Percentiles rank a stretch among this genome's conserved stretches.
phyloP scores from a whole-genome alignment of 1,140 invertebrate species.

The Trichonephila inaurata region DNA sequence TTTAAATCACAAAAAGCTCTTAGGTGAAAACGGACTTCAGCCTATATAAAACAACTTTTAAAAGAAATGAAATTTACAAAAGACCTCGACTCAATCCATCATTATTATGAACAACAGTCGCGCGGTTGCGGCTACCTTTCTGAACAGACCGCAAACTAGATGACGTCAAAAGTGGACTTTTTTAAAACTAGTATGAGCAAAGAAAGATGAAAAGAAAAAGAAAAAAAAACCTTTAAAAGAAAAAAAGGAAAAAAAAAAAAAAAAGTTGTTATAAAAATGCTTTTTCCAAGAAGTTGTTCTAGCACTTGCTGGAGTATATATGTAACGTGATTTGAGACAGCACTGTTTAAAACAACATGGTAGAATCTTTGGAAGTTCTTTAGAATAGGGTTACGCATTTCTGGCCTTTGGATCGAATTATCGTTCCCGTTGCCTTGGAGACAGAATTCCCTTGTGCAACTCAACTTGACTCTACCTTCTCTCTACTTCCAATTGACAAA shows the following conservation, averaged over 20 bases:
- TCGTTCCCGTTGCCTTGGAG: constrained; percentile 23
- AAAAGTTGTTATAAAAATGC: background rate
- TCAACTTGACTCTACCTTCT: background rate
- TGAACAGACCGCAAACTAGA: background rate
- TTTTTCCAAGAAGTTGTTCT: background rate
- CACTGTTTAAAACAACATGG: constrained; percentile 41
- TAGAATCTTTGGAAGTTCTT: background rate
- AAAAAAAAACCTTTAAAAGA: background rate
- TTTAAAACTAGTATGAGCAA: background rate
- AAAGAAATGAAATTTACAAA: constrained; percentile 15
- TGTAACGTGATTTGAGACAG: constrained; percentile 20
- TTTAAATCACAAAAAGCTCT: constrained; percentile 25
- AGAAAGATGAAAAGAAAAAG: background rate
- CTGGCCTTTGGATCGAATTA: constrained; percentile 36
- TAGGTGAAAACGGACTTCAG: background rate
- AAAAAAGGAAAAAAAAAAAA: background rate
- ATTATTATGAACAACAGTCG: background rate
- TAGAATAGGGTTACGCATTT: background rate
- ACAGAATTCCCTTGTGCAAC: constrained; percentile 19
- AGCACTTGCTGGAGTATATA: background rate
- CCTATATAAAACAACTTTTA: background rate
- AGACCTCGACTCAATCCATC: constrained; percentile 25
- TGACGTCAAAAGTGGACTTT: background rate
- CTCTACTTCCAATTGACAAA: background rate
- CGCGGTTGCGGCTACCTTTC: background rate